A percentile compares a stretch with the other conserved stretches of the same genome.
phyloP scores from a whole-genome alignment of 1,140 invertebrate genomes.

The Lucilia cuprina region DNA sequence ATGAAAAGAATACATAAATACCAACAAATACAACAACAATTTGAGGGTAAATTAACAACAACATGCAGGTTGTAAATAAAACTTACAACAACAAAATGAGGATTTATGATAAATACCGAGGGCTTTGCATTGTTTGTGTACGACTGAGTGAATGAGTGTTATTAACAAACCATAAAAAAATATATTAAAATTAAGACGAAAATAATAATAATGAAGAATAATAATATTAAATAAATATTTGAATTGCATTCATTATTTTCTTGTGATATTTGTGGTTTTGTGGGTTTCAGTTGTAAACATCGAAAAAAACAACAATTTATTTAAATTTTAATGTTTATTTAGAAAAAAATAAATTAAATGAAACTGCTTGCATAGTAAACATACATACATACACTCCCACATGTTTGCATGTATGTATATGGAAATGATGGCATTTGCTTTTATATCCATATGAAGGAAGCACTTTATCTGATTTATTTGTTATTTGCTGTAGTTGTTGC shows the following conservation, averaged over 20 bases:
- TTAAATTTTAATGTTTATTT: too few species aligned
- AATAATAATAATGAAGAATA: too few species aligned
- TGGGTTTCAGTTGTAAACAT: too few species aligned
- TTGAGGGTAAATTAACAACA: background rate
- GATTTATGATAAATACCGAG: background rate
- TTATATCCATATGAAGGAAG: background rate
- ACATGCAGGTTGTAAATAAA: background rate
- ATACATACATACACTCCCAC: background rate
- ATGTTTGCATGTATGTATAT: background rate
- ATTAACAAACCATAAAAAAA: background rate
- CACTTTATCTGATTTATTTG: background rate
- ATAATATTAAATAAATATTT: too few species aligned
- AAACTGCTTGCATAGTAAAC: background rate
- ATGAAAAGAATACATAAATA: background rate
- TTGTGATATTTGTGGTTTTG: background rate
- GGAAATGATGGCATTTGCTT: too few species aligned
- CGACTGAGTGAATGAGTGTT: background rate
- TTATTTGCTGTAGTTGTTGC: background rate
- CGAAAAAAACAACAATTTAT: too few species aligned
- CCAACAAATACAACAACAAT: background rate
- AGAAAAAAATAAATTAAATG: too few species aligned
- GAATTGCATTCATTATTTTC: background rate
- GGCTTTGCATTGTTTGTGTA: background rate
- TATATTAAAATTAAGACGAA: background rate
- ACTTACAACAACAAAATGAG: too few species aligned